Percentiles rank a stretch among this genome's conserved stretches.
Conservation (phyloP, 2,888 invertebrate species). For the Beris morrisii region DNA sequence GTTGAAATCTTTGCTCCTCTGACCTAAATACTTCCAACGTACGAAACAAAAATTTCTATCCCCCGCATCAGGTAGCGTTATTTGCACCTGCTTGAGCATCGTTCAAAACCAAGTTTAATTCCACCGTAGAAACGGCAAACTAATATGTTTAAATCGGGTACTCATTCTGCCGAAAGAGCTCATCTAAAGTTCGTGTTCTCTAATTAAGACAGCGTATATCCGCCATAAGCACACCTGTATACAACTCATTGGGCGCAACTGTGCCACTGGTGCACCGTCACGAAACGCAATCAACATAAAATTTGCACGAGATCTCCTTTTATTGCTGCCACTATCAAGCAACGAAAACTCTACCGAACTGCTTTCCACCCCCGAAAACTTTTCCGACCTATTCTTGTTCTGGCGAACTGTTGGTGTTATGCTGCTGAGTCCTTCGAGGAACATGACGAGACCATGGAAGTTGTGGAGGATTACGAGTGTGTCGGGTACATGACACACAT, state of each 20-base stretch:
- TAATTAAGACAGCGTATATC: constrained; percentile 25
- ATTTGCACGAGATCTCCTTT: constrained; percentile 35
- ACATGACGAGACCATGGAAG: too few species aligned
- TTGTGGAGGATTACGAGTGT: not conserved
- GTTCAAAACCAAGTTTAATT: constrained; percentile 5
- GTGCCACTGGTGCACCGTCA: constrained; percentile 26
- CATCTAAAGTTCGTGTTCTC: constrained; percentile 19
- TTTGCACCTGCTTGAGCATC: constrained; percentile 25
- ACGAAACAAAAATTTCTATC: too few species aligned
- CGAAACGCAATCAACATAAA: constrained; percentile 35
- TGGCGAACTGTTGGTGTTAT: too few species aligned
- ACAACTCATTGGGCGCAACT: not conserved
- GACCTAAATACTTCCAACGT: too few species aligned
- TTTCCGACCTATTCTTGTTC: too few species aligned
- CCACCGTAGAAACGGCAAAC: constrained; percentile 10
- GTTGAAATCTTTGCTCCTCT: too few species aligned
- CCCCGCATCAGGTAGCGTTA: not conserved
- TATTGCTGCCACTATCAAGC: constrained; percentile 28
- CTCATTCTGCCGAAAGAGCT: constrained; percentile 16
- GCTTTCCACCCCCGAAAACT: too few species aligned
- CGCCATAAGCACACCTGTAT: constrained; percentile 12
- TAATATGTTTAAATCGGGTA: constrained; percentile 19
- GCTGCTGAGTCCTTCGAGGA: too few species aligned
- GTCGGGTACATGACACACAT: constrained; percentile 1
- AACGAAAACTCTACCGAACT: not conserved